Conservation (phyloP, 2,797 vertebrate genomes). For the Sciurus carolinensis region DNA sequence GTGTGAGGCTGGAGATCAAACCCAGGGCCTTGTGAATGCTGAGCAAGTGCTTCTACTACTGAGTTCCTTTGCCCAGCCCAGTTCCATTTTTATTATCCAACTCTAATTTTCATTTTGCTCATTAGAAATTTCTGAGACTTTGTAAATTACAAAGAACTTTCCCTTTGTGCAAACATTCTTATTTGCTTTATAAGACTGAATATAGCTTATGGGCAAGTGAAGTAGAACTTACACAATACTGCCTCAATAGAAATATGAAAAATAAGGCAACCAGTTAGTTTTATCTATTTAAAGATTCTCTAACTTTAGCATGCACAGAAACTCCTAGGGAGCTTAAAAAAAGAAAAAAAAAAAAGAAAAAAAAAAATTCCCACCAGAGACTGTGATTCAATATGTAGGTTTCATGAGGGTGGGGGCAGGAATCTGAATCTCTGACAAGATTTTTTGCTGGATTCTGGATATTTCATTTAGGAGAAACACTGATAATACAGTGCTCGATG, state of each 20-base stretch:
- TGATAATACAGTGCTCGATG: not conserved
- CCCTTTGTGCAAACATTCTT: conserved; percentile 2
- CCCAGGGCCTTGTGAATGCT: not conserved
- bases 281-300: not conserved
- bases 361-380: not conserved
- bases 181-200: not conserved
- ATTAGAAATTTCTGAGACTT: conserved; percentile 51
- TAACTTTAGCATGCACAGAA: not conserved
- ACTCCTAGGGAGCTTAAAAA: not conserved
- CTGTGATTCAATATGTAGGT: not conserved
- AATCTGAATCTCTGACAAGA: not conserved
- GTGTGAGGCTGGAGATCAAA: not conserved
- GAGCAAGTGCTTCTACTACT: too few species aligned
- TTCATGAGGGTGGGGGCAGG: not conserved
- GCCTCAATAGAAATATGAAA: not conserved
- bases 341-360: too few species aligned
- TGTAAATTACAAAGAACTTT: conserved; percentile 20
- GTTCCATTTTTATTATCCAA: conserved; percentile 24
- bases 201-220: not conserved
- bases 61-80: not conserved
- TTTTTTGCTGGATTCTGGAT: not conserved
- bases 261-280: not conserved
- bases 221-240: not conserved
- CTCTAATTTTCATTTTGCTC: conserved; percentile 59
- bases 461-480: conserved; percentile 42